These are phyloP conservation scores for Lycaon pictus DNA, from an alignment of 2,113 vertebrate species.

Conservation along the genomic window DNA sequence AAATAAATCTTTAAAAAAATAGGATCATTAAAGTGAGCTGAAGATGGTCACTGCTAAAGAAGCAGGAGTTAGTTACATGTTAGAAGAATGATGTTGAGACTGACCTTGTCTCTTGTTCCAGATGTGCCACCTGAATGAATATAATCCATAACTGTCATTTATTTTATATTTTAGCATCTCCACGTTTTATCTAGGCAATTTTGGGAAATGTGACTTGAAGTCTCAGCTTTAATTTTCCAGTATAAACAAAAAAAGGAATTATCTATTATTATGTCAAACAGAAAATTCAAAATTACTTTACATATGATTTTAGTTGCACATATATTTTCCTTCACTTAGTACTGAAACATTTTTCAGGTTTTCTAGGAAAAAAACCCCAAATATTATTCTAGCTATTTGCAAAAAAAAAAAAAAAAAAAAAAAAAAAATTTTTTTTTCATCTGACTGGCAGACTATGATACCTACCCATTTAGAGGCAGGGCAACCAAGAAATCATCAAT, in stretches of 20 bases:
- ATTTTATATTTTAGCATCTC: slow-evolving; percentile 25
- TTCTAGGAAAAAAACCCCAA: slow-evolving; percentile 1
- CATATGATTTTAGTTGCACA: not conserved
- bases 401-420: slow-evolving; percentile 15
- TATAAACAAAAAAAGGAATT: not conserved
- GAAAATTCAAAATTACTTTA: slow-evolving; percentile 38
- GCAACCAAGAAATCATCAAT: not conserved
- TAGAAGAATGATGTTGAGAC: not conserved
- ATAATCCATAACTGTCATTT: not conserved
- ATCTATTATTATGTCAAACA: not conserved
- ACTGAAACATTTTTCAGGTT: not conserved
- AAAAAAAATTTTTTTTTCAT: not conserved
- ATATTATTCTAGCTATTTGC: slow-evolving; percentile 10
- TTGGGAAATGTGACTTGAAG: slow-evolving; percentile 44
- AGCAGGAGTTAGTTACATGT: not conserved
- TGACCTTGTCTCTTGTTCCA: not conserved
- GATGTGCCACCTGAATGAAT: not conserved
- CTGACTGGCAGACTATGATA: not conserved
- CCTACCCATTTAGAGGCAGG: not conserved
- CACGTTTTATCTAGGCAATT: slow-evolving; percentile 3
- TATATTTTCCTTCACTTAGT: slow-evolving; percentile 34
- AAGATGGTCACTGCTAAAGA: not conserved
- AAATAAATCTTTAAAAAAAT: not conserved
- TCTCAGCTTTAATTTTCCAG: not conserved
- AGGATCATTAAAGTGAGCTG: not conserved